Base-by-base conservation (phyloP, 30 jellyfish, hydroid and myxozoan species). In the Sanderia malayensis region DNA sequence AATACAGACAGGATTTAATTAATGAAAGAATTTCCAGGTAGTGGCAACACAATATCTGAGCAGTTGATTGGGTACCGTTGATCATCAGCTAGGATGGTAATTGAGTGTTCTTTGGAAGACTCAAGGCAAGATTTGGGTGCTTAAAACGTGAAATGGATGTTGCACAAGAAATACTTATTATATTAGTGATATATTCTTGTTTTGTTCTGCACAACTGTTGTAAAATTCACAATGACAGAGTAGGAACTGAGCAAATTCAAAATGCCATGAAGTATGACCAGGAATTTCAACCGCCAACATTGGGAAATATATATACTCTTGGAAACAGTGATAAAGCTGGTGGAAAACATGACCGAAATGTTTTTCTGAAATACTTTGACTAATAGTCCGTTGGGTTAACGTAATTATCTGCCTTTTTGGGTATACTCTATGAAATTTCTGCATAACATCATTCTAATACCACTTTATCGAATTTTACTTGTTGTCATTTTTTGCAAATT, bases 1-100 rank as follows among this genome's bases (percentile, higher is more conserved):
- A 67, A 78, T 32, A 88, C 90, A 4, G 26, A 67, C 10, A 26
- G 25, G 44, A 63, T 88, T 2, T 78, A 1, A 20, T 25, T 78
- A n/a, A 78, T 67, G 90, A 78, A 78, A 32, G 90, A 78, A 63
- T 66, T 44, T 25, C 57, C 77, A 7, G 66, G 34, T 20, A 88
- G 87, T 4, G 67, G 46, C 8, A 9, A 17, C 9, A 61, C 73
- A 2, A 53, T 7, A 2, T 8, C 19, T 7, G 73, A 61, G 20
- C 46, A 28, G 47, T 61, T 66, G 23, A 67, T 78, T 78, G 74
- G 86, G 19, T 78, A 27, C 17, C 61, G 88, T 2, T 32, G 67
- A 2, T 78, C 90, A 28, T 78, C 90, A 30, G 90, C 90, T 7
- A 18, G 87, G n/a, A 78, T 78, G 87, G 90, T 78, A 4, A 55